Conservation (phyloP, 1,140 invertebrate genomes). For the Amphibalanus amphitrite region DNA sequence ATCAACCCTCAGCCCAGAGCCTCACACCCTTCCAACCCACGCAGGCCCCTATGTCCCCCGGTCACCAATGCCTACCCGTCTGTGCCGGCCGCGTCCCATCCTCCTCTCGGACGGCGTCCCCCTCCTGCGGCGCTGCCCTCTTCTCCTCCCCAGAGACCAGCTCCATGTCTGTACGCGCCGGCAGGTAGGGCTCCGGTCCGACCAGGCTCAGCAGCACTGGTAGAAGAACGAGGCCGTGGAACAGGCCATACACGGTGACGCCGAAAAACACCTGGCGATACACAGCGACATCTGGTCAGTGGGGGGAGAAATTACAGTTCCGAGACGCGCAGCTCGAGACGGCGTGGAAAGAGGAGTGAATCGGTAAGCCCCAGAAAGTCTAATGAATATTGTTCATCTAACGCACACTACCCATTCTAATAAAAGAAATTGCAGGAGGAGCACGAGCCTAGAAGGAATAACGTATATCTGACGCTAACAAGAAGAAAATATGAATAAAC, state of each 20-base stretch:
- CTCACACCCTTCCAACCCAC: too few species aligned
- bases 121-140: neutral
- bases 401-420: too few species aligned
- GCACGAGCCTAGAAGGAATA: too few species aligned
- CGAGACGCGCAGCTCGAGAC: too few species aligned
- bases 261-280: constrained; percentile 46
- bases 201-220: constrained; percentile 55
- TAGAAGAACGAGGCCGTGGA: constrained; percentile 52
- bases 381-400: too few species aligned
- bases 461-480: too few species aligned
- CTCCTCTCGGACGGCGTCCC: neutral
- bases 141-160: neutral
- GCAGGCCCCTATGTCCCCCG: too few species aligned
- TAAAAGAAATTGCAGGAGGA: too few species aligned
- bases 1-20: too few species aligned
- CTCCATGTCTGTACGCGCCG: neutral
- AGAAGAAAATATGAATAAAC: too few species aligned
- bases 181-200: constrained; percentile 37
- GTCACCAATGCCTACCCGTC: neutral
- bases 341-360: too few species aligned
- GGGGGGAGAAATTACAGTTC: neutral
- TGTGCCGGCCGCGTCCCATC: neutral
- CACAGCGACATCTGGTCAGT: constrained; percentile 19
- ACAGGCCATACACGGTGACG: constrained; percentile 54
- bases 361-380: too few species aligned